Percentiles rank a stretch among this genome's conserved stretches.
phyloP scores from a whole-genome alignment of 2,113 vertebrate species.

The Probosciger aterrimus region DNA sequence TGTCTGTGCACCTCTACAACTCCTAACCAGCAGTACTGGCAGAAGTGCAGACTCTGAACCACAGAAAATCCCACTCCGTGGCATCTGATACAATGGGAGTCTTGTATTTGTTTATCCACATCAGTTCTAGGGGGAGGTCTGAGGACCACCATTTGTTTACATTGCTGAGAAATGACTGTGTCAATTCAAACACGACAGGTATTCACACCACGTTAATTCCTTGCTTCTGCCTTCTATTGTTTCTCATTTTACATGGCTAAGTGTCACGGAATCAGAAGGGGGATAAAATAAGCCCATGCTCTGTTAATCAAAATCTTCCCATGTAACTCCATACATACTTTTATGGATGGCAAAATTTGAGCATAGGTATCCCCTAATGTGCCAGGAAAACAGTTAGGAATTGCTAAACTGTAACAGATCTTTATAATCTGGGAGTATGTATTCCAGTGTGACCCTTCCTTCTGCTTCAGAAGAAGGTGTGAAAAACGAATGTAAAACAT shows the following conservation, averaged over 20 bases:
- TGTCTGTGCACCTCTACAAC: not conserved
- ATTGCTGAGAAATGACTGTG: not conserved
- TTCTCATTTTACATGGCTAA: not conserved
- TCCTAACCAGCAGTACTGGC: not conserved
- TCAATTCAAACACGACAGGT: not conserved
- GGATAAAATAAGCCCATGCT: not conserved
- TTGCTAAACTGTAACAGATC: not conserved
- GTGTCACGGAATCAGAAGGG: not conserved
- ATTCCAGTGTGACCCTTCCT: not conserved
- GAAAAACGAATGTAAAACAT: not conserved
- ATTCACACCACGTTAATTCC: not conserved
- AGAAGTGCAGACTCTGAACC: not conserved
- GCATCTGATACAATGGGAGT: not conserved
- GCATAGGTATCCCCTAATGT: not conserved
- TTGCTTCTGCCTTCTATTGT: not conserved
- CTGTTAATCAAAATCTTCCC: not conserved
- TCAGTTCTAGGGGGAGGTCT: not conserved
- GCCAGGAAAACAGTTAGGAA: not conserved
- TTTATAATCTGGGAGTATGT: not conserved
- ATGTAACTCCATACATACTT: not conserved
- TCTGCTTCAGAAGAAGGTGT: not conserved
- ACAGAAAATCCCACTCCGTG: not conserved
- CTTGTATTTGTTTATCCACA: not conserved
- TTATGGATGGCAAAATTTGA: not conserved
- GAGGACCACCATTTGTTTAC: not conserved